These are phyloP conservation scores for Ferrisia virgata DNA, from an alignment of 2,888 invertebrate genomes.

Conservation along the genomic window DNA sequence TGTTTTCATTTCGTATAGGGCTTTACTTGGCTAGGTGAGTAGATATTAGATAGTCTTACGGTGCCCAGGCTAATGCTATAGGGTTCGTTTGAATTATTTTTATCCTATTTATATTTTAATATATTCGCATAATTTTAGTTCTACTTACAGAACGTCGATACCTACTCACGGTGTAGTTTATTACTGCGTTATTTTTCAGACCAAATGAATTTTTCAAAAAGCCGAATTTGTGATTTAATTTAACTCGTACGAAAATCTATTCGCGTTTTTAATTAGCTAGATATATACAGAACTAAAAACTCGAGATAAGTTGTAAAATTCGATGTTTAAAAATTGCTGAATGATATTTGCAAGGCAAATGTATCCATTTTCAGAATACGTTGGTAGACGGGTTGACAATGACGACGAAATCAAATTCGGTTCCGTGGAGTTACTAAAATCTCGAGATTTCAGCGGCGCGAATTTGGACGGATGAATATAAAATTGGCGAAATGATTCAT, in stretches of 20 bases:
- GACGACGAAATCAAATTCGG: background rate
- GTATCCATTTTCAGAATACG: background rate
- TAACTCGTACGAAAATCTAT: background rate
- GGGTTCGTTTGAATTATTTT: too few species aligned
- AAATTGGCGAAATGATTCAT: constrained; percentile 17
- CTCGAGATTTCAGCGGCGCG: background rate
- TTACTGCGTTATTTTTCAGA: background rate
- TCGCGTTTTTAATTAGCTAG: background rate
- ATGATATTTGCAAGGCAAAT: constrained; percentile 7
- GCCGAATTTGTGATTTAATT: background rate
- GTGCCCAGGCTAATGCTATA: too few species aligned
- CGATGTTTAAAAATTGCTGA: background rate
- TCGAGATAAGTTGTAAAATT: background rate
- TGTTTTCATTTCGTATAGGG: background rate
- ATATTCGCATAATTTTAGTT: too few species aligned
- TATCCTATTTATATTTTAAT: too few species aligned
- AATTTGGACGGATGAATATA: background rate
- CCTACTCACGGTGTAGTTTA: too few species aligned
- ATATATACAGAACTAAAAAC: background rate
- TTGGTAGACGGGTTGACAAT: background rate
- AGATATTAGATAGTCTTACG: too few species aligned
- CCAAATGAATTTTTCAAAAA: background rate
- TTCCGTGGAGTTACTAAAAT: background rate
- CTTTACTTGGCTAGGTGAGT: too few species aligned
- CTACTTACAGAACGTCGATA: too few species aligned